These are phyloP conservation scores for Aphelinus certus DNA, from an alignment of 1,140 invertebrate genomes.

Conservation along the genomic window DNA sequence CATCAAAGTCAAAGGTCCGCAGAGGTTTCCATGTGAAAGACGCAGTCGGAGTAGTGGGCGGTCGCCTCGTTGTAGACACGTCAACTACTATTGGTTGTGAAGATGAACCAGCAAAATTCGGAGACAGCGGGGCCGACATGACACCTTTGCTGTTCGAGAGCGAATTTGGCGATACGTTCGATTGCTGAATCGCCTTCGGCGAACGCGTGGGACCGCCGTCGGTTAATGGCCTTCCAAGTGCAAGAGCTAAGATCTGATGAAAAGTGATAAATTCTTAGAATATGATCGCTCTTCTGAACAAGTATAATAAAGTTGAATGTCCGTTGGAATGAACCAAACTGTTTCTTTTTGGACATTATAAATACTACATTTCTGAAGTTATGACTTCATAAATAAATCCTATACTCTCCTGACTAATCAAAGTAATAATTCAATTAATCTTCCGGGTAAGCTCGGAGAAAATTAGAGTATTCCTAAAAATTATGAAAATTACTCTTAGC, in stretches of 20 bases:
- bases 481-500: too few species aligned
- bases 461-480: too few species aligned
- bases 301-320: too few species aligned
- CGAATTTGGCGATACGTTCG: conserved; percentile 48
- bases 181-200: conserved; percentile 56
- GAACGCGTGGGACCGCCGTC: conserved; percentile 55
- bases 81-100: conserved; percentile 53
- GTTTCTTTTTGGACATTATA: too few species aligned
- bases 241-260: conserved; percentile 58
- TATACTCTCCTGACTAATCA: too few species aligned
- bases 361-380: too few species aligned
- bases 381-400: too few species aligned
- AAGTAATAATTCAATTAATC: too few species aligned
- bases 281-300: too few species aligned
- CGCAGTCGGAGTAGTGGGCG: conserved; percentile 37
- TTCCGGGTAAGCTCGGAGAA: too few species aligned
- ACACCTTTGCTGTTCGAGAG: conserved; percentile 23
- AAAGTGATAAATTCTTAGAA: too few species aligned
- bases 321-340: too few species aligned
- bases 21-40: conserved; percentile 45
- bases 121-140: not conserved
- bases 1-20: conserved; percentile 1
- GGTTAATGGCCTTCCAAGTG: conserved; percentile 45
- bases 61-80: conserved; percentile 51
- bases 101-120: conserved; percentile 26